Evolutionary conservation across 2,113 vertebrate species (phyloP).

Genomic region (Lophius piscatorius): DNA sequence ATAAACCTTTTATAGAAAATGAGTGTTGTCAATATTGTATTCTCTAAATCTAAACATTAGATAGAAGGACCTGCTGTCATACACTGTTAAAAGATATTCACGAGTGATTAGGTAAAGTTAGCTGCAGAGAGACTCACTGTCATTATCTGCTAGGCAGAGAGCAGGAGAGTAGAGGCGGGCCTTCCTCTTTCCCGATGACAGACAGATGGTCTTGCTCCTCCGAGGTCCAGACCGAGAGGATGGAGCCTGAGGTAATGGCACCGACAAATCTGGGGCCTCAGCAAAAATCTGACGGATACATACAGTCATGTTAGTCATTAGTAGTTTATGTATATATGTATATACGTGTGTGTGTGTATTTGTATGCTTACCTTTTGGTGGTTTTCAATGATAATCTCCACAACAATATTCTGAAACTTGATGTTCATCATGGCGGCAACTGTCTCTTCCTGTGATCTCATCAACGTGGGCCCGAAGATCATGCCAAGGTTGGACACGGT

Average conservation of each 20-base stretch:
- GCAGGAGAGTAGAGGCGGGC: slow-evolving; percentile 87
- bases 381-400: slow-evolving; percentile 98
- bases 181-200: slow-evolving; percentile 91
- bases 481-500: slow-evolving; percentile 97
- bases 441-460: slow-evolving; percentile 97
- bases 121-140: slow-evolving; percentile 83
- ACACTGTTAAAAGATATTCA: no score
- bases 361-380: slow-evolving; percentile 86
- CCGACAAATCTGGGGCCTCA: slow-evolving; percentile 89
- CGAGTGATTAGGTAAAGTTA: no score
- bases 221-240: slow-evolving; percentile 86
- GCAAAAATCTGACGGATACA: slow-evolving; percentile 86
- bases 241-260: slow-evolving; percentile 90
- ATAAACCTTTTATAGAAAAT: no score
- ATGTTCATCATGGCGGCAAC: slow-evolving; percentile 99
- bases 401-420: slow-evolving; percentile 98
- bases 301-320: neutral
- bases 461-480: slow-evolving; percentile 96
- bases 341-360: neutral
- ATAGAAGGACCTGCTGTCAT: no score
- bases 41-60: no score
- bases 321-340: neutral
- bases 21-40: no score
- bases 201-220: slow-evolving; percentile 91
- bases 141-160: slow-evolving; percentile 92